Conservation (phyloP, 2,888 invertebrate species). For the Tetragonula carbonaria region DNA sequence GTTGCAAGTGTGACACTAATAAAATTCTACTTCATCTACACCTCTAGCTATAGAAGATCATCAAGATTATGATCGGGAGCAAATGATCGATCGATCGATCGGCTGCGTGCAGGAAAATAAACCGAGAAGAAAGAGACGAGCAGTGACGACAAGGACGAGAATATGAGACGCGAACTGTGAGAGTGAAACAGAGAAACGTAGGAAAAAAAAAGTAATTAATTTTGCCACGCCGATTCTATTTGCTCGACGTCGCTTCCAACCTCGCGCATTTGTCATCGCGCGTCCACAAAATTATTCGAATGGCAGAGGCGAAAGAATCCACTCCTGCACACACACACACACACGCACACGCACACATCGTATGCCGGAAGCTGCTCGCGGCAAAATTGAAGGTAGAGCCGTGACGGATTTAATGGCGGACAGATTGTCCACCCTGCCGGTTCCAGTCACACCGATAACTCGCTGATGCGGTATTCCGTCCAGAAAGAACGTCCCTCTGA, state of each 20-base stretch:
- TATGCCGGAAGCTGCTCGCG: conserved; percentile 38
- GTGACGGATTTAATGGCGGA: conserved; percentile 61
- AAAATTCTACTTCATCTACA: too few relatives aligned
- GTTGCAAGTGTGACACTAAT: too few relatives aligned
- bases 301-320: conserved; percentile 55
- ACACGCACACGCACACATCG: not conserved
- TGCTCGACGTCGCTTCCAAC: conserved; percentile 62
- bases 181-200: not conserved
- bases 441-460: conserved; percentile 33
- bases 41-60: not conserved
- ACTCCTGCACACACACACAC: conserved; percentile 3
- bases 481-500: conserved; percentile 31
- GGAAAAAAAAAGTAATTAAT: conserved; percentile 72
- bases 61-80: not conserved
- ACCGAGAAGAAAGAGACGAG: not conserved
- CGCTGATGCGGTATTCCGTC: conserved; percentile 38
- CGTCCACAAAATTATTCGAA: conserved; percentile 68
- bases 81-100: not conserved
- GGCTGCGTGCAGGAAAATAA: not conserved
- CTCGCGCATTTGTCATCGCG: conserved; percentile 63
- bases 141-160: not conserved
- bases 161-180: not conserved
- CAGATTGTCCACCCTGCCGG: conserved; percentile 54
- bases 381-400: conserved; percentile 62
- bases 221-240: conserved; percentile 74